Conservation (phyloP, 1,140 invertebrate genomes). For the Drosophila ercepeae region DNA sequence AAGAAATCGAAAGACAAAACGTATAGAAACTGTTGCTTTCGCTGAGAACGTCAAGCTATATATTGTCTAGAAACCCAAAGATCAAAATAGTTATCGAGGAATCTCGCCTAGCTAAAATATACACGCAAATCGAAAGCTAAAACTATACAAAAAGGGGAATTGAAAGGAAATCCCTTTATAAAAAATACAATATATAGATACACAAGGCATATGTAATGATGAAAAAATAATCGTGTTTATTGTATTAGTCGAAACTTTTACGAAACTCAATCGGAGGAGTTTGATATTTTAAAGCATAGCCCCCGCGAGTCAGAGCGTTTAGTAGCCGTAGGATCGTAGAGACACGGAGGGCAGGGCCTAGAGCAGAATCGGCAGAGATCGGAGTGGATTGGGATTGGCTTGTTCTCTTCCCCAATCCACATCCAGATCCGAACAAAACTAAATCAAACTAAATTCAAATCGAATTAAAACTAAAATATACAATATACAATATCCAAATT, state of each 20-base stretch:
- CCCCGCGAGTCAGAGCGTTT: conserved; percentile 7
- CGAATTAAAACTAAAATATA: background rate
- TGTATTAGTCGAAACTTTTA: conserved; percentile 73
- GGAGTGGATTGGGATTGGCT: background rate
- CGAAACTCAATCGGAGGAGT: conserved; percentile 38
- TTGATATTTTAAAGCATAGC: conserved; percentile 54
- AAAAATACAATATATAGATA: background rate
- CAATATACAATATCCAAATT: too few species aligned
- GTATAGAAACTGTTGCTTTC: conserved; percentile 48
- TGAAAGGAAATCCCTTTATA: conserved; percentile 11
- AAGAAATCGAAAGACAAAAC: conserved; percentile 8
- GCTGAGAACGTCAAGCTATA: conserved; percentile 64
- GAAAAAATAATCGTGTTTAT: conserved; percentile 71
- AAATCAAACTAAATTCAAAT: conserved; percentile 30
- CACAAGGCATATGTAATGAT: conserved; percentile 21
- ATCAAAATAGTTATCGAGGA: conserved; percentile 68
- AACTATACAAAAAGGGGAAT: conserved; percentile 2
- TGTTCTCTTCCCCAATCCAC: background rate
- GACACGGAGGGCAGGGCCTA: background rate
- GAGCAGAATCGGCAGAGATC: background rate
- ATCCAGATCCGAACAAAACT: background rate
- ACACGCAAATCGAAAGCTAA: conserved; percentile 43
- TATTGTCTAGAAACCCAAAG: conserved; percentile 75
- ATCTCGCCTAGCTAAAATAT: conserved; percentile 69
- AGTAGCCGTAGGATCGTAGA: conserved; percentile 15